phyloP scores from a whole-genome alignment of 2,113 vertebrate genomes.

The Pseudolaguvia tuberculata region DNA sequence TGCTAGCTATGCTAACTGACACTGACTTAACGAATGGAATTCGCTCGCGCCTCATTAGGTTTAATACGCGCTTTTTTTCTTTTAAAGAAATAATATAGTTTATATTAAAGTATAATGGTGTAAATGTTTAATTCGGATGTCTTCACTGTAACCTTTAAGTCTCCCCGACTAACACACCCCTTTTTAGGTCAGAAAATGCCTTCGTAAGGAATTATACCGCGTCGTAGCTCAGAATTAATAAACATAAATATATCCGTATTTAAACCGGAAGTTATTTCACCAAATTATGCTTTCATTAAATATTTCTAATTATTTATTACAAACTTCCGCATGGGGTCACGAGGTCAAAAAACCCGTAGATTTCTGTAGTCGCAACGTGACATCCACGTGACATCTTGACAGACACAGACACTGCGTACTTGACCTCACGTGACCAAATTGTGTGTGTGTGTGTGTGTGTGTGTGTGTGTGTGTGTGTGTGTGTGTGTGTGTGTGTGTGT shows the following conservation, averaged over 20 bases:
- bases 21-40: not conserved
- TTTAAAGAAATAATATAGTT: not conserved
- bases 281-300: not conserved
- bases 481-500: not conserved
- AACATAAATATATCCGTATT: not conserved
- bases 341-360: not conserved
- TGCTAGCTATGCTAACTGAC: conserved; percentile 1
- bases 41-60: not conserved
- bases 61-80: not conserved
- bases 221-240: not conserved
- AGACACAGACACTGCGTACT: too few relatives aligned
- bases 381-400: not conserved
- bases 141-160: not conserved
- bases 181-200: not conserved
- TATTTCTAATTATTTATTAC: not conserved
- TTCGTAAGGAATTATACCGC: not conserved
- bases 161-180: not conserved
- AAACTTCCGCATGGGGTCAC: not conserved
- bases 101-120: not conserved
- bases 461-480: not conserved
- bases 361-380: not conserved
- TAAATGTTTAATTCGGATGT: not conserved
- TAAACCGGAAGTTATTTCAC: not conserved
- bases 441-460: not conserved
- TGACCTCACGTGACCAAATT: too few relatives aligned